phyloP scores from a whole-genome alignment of 2,888 invertebrate species.

The Parapristionchus giblindavisi region DNA sequence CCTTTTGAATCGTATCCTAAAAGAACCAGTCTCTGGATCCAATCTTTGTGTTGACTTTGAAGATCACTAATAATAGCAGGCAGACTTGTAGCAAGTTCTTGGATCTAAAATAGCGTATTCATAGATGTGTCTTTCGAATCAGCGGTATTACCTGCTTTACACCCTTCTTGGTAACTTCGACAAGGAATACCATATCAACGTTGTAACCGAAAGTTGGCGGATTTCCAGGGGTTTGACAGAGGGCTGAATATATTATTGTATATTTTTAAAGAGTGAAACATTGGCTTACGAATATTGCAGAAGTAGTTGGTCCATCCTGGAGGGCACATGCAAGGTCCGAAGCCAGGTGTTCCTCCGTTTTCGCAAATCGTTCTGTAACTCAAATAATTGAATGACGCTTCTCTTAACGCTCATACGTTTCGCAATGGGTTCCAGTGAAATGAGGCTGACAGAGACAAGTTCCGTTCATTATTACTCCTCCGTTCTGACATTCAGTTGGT shows the following conservation, averaged over 20 bases:
- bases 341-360: slow-evolving; percentile 55
- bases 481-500: slow-evolving; percentile 57
- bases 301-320: slow-evolving; percentile 52
- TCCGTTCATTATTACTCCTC: slow-evolving; percentile 51
- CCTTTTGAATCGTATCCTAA: slow-evolving; percentile 12
- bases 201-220: slow-evolving; percentile 45
- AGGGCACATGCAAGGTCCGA: slow-evolving; percentile 50
- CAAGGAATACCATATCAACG: slow-evolving; percentile 58
- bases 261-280: neutral
- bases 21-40: slow-evolving; percentile 42
- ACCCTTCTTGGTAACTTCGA: slow-evolving; percentile 50
- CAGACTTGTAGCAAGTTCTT: slow-evolving; percentile 44
- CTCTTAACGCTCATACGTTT: slow-evolving; percentile 32
- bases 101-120: slow-evolving; percentile 30
- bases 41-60: slow-evolving; percentile 44
- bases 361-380: slow-evolving; percentile 45
- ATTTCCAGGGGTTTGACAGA: slow-evolving; percentile 50
- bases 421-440: slow-evolving; percentile 55
- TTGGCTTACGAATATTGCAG: slow-evolving; percentile 49
- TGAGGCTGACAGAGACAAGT: slow-evolving; percentile 56
- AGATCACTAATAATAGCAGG: slow-evolving; percentile 52
- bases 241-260: slow-evolving; percentile 39
- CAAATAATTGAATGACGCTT: neutral
- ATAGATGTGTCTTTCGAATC: neutral
- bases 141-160: slow-evolving; percentile 38